Evolutionary conservation across 1,140 invertebrate genomes (phyloP).

Genomic region (Arion vulgaris): DNA sequence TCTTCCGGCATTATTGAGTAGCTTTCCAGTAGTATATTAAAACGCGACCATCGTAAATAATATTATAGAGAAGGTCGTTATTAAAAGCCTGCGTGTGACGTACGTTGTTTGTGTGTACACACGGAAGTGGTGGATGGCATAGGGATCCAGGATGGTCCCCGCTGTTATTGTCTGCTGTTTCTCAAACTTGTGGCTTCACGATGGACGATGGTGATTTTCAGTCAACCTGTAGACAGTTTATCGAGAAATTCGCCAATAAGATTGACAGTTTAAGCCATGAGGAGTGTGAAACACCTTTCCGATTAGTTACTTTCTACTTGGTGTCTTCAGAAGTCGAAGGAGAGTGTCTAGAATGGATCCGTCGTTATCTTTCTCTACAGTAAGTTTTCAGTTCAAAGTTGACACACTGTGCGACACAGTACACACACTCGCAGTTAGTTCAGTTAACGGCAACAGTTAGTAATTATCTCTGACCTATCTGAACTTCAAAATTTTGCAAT

Average conservation of each 20-base stretch:
- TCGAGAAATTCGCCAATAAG: conserved; percentile 6
- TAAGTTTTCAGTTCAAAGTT: too few relatives aligned
- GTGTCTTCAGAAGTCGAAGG: conserved; percentile 22
- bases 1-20: too few relatives aligned
- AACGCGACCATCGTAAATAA: too few relatives aligned
- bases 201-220: not conserved
- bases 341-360: conserved; percentile 15
- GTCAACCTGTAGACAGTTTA: not conserved
- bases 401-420: too few relatives aligned
- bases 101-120: conserved; percentile 16
- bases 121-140: conserved; percentile 2
- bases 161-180: not conserved
- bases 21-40: too few relatives aligned
- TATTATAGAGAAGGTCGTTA: too few relatives aligned
- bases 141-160: too few relatives aligned
- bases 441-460: too few relatives aligned
- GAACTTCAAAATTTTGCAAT: too few relatives aligned
- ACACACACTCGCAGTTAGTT: too few relatives aligned
- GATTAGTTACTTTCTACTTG: conserved; percentile 11
- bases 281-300: conserved; percentile 1
- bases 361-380: conserved; percentile 10
- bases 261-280: not conserved
- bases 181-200: not conserved
- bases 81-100: not conserved
- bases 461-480: too few relatives aligned